Evolutionary conservation across 2,888 invertebrate species (phyloP).

Genomic region (Apocheima hispidaria): DNA sequence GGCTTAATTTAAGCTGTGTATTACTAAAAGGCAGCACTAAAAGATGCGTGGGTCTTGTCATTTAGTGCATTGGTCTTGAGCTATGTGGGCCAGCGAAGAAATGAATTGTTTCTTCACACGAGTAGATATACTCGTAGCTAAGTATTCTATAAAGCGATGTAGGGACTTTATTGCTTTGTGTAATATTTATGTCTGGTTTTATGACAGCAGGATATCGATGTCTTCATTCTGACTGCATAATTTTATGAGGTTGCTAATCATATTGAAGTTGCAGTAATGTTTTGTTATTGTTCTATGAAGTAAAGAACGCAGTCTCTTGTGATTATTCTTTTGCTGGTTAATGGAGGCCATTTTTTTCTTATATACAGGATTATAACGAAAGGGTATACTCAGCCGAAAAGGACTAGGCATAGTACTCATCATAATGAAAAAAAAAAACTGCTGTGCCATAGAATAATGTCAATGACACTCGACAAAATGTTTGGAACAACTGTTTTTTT

Average conservation of each 20-base stretch:
- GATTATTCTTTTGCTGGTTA: too few relatives aligned
- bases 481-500: too few relatives aligned
- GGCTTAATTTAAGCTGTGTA: constrained; percentile 25
- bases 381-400: too few relatives aligned
- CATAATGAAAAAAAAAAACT: too few relatives aligned
- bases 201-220: constrained; percentile 23
- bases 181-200: constrained; percentile 13
- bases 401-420: too few relatives aligned
- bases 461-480: too few relatives aligned
- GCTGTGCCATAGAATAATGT: too few relatives aligned
- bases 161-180: constrained; percentile 8
- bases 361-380: too few relatives aligned
- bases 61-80: constrained; percentile 26
- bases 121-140: background rate
- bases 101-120: constrained; percentile 17
- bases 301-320: background rate
- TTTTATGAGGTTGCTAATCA: constrained; percentile 8
- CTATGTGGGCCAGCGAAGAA: constrained; percentile 18
- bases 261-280: constrained; percentile 1
- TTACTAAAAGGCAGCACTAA: constrained; percentile 19
- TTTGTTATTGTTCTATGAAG: background rate
- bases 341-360: too few relatives aligned
- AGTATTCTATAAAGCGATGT: background rate
- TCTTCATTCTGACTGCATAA: constrained; percentile 19
- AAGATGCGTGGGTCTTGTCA: constrained; percentile 19